phyloP scores from a whole-genome alignment of 2,888 invertebrate species.

The Lasioglossum leucozonium region DNA sequence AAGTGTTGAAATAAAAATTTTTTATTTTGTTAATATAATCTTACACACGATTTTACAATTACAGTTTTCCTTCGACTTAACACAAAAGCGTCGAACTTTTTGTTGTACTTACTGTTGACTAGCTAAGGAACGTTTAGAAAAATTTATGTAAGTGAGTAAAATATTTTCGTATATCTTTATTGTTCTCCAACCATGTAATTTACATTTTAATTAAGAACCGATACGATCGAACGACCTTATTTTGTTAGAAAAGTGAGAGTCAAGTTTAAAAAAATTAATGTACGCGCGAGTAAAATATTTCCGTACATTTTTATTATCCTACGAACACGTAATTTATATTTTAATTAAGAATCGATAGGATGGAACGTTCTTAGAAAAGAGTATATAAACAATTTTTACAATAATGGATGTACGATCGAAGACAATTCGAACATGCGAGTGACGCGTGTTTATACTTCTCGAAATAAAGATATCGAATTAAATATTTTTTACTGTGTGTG shows the following conservation, averaged over 20 bases:
- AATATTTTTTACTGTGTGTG: not conserved
- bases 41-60: not conserved
- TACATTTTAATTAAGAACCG: not conserved
- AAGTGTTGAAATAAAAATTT: not conserved
- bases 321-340: not conserved
- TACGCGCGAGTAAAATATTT: not conserved
- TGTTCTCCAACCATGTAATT: not conserved
- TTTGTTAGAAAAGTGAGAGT: not conserved
- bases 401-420: not conserved
- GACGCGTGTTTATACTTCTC: not conserved
- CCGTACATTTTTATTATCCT: not conserved
- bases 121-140: too few species aligned
- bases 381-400: not conserved
- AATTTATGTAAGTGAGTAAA: not conserved
- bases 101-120: not conserved
- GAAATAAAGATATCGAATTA: not conserved
- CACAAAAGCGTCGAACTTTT: not conserved
- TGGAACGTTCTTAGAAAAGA: not conserved
- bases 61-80: not conserved
- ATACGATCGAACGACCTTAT: not conserved
- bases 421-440: not conserved
- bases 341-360: not conserved
- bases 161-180: not conserved
- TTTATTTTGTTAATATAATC: not conserved
- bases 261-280: not conserved